Base-by-base conservation (phyloP, 2,888 invertebrate species). In the Tiliacea citrago region DNA sequence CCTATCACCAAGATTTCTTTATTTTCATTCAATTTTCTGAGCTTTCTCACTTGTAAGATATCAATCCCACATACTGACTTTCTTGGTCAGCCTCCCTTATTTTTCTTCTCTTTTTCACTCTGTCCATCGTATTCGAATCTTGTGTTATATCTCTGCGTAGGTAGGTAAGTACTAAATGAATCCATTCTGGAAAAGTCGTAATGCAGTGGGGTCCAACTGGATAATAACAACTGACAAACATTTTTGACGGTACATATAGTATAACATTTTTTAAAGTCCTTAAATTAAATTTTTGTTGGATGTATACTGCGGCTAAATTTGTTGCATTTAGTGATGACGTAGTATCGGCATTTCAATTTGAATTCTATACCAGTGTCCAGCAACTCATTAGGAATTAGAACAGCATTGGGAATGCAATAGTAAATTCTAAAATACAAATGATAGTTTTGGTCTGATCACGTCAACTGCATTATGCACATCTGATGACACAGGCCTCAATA, bases 301-400 rank as follows among this genome's bases (percentile, higher is more conserved):
- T 49, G 13, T 12, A 35, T 35, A 47, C 16, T 55, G 16, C n/a
- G 8, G 53, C 35, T 21, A n/a, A 35, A 58, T 79, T 73, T 51
- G 47, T 45, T 51, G 45, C 67, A 58, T 80, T 80, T 49, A 49
- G 9, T 81, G 42, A 58, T 65, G 21, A 47, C 13, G 13, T 16
- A 24, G 13, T 16, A 49, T 55, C 47, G 51, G 53, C 24, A 81
- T 66, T 79, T 67, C 51, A 75, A 79, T 75, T 79, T 42, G 21
- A 62, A 79, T 75, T 75, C 65, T 79, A 69, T 67, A 45, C 72
- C 68, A 68, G 45, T 51, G 53, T 68, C 70, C 53, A 66, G 39
- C 55, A 74, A 72, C 71, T 76, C 79, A 82, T 72, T 68, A 61
- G 61, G 68, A 77, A 81, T 77, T 72, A 75, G 65, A 61, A 62